Evolutionary conservation across 1,140 invertebrate species (phyloP).

Genomic region (Bilobella aurantiaca): DNA sequence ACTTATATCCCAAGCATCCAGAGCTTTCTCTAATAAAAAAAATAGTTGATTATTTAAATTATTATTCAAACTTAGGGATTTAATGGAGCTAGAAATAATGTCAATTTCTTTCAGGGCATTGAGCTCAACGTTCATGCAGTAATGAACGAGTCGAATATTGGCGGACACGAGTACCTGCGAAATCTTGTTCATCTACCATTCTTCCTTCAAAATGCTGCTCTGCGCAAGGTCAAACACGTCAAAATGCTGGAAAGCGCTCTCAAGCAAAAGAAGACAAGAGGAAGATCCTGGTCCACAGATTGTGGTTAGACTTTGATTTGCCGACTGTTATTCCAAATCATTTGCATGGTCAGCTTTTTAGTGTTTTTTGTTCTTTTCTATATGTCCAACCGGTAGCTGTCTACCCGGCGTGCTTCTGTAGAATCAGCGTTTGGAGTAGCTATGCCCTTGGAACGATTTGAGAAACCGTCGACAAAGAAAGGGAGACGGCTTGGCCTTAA

Average conservation of each 20-base stretch:
- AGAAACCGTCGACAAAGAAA: slow-evolving; percentile 25
- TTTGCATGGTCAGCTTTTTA: too few relatives aligned
- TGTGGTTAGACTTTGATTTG: slow-evolving; percentile 18
- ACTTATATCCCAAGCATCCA: too few relatives aligned
- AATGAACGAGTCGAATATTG: slow-evolving; percentile 68
- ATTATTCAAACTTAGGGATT: too few relatives aligned
- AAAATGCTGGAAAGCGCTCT: slow-evolving; percentile 32
- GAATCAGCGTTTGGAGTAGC: slow-evolving; percentile 53
- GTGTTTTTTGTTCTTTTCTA: too few relatives aligned
- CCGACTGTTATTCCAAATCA: neutral
- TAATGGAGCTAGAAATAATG: too few relatives aligned
- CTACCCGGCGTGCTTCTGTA: slow-evolving; percentile 61
- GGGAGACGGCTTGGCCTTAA: slow-evolving; percentile 28
- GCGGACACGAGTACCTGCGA: slow-evolving; percentile 73
- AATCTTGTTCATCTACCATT: slow-evolving; percentile 97
- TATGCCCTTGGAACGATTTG: slow-evolving; percentile 26
- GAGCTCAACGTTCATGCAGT: slow-evolving; percentile 77
- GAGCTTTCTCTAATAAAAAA: too few relatives aligned
- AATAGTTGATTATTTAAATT: too few relatives aligned
- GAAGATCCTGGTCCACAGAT: slow-evolving; percentile 32
- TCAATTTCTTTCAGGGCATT: slow-evolving; percentile 61
- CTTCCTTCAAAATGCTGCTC: slow-evolving; percentile 90
- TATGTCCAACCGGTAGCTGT: too few relatives aligned
- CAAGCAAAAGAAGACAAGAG: slow-evolving; percentile 24
- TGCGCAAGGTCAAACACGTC: slow-evolving; percentile 64